A percentile compares a stretch with the other conserved stretches of the same genome.
phyloP scores from a whole-genome alignment of 2,113 vertebrate genomes.

The Rhinoptilus africanus region DNA sequence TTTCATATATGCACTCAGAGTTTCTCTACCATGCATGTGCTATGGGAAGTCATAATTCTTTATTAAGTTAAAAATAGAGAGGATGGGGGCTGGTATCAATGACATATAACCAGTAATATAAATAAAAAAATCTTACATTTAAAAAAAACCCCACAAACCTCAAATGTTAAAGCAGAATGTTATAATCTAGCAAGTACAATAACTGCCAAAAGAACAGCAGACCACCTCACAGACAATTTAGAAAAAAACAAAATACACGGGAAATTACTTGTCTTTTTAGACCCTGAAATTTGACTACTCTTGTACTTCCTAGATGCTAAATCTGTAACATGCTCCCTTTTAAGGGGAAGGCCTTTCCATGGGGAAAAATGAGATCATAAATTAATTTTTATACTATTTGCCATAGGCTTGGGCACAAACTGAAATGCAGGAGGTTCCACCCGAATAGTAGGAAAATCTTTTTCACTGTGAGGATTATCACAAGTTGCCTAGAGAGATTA shows the following conservation, averaged over 20 bases:
- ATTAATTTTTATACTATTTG: not conserved
- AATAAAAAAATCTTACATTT: not conserved
- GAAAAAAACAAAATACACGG: not conserved
- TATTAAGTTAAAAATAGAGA: not conserved
- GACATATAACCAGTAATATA: not conserved
- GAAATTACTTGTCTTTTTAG: not conserved
- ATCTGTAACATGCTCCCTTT: not conserved
- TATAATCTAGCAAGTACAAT: not conserved
- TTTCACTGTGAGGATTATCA: not conserved
- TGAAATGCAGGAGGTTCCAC: not conserved
- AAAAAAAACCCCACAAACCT: fast-evolving
- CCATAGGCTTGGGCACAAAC: not conserved
- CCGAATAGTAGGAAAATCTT: not conserved
- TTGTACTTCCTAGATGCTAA: not conserved
- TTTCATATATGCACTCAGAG: not conserved
- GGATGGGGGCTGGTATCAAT: not conserved
- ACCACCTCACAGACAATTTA: not conserved
- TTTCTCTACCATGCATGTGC: not conserved
- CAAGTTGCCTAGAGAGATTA: not conserved
- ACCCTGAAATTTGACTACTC: not conserved
- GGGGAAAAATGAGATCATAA: not conserved
- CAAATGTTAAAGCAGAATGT: not conserved
- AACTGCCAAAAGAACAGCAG: not conserved
- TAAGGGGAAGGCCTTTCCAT: not conserved
- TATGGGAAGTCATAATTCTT: not conserved